Percentiles rank a stretch among this genome's conserved stretches.
phyloP scores from a whole-genome alignment of 2,888 invertebrate genomes.

The Cartodere bifasciata region DNA sequence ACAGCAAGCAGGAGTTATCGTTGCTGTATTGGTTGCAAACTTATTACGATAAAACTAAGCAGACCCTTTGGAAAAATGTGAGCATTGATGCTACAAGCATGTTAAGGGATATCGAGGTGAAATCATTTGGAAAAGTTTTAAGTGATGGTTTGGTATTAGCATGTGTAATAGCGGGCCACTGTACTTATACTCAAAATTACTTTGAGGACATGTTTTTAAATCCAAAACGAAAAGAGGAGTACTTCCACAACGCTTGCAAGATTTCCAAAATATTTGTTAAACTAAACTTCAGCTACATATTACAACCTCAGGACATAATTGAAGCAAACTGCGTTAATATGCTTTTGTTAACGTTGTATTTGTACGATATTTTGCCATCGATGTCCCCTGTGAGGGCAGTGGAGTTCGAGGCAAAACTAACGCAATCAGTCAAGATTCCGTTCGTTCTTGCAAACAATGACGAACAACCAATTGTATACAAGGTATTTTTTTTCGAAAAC shows the following conservation, averaged over 20 bases:
- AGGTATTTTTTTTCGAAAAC: constrained; percentile 23
- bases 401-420: constrained; percentile 37
- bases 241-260: constrained; percentile 42
- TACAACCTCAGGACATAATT: constrained; percentile 40
- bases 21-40: constrained; percentile 35
- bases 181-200: constrained; percentile 41
- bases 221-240: constrained; percentile 31
- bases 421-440: constrained; percentile 33
- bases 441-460: constrained; percentile 33
- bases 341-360: constrained; percentile 40
- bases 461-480: constrained; percentile 19
- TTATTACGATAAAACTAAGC: constrained; percentile 30
- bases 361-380: constrained; percentile 44
- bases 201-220: constrained; percentile 36
- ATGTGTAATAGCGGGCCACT: constrained; percentile 42
- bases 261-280: constrained; percentile 38
- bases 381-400: constrained; percentile 37
- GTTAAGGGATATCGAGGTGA: constrained; percentile 22
- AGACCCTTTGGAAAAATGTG: constrained; percentile 33
- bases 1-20: no score
- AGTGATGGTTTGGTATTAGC: constrained; percentile 43
- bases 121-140: constrained; percentile 40
- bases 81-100: constrained; percentile 33
- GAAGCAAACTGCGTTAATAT: constrained; percentile 44
- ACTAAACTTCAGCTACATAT: constrained; percentile 42